Evolutionary conservation across 2,113 vertebrate genomes (phyloP).

Genomic region (Apodemus sylvaticus): DNA sequence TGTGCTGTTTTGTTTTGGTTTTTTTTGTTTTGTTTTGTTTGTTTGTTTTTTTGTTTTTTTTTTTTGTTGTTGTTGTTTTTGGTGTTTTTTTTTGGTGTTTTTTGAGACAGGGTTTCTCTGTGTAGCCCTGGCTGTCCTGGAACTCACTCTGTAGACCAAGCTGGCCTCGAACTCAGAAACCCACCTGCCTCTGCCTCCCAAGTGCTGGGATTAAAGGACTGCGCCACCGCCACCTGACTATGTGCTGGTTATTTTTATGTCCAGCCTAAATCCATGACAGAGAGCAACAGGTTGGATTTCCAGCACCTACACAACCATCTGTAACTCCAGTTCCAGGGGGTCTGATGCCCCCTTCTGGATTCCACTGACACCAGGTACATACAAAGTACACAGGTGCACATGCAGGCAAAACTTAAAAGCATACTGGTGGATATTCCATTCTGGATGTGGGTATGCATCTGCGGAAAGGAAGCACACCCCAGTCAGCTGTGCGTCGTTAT

Average conservation of each 20-base stretch:
- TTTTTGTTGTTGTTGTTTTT: no score
- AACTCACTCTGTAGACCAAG: no score
- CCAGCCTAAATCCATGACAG: not conserved
- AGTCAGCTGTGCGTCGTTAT: not conserved
- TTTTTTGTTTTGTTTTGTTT: no score
- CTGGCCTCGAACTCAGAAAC: no score
- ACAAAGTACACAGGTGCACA: not conserved
- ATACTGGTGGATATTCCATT: not conserved
- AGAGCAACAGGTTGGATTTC: not conserved
- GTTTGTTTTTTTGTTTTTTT: no score
- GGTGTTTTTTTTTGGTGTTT: no score
- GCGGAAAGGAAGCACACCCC: not conserved
- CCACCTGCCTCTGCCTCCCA: no score
- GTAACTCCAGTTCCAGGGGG: not conserved
- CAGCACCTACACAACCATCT: not conserved
- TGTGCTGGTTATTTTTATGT: not conserved
- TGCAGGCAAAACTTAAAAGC: not conserved
- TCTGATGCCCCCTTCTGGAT: not conserved
- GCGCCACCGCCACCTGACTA: no score
- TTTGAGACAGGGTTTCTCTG: no score
- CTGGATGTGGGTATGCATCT: not conserved
- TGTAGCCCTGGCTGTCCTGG: no score
- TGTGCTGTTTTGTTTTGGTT: no score
- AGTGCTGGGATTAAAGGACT: no score
- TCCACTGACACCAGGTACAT: not conserved